These are phyloP conservation scores for Baryphthengus martii DNA, from an alignment of 2,113 vertebrate species.

Conservation along the genomic window DNA sequence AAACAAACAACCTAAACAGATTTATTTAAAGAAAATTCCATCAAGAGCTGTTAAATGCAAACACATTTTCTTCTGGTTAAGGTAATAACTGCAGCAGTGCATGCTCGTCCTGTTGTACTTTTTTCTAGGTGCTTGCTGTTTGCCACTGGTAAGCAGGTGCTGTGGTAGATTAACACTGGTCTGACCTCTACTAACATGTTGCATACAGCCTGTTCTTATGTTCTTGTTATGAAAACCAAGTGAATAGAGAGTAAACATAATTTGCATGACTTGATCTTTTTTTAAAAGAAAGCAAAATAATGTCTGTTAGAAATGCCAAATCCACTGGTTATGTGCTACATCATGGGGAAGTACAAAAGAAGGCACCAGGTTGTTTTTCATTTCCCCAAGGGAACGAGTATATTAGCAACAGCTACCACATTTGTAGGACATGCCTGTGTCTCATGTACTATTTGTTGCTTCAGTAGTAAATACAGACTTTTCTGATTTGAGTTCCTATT, in stretches of 20 bases:
- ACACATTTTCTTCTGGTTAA: background rate
- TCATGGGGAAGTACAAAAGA: background rate
- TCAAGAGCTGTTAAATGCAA: background rate
- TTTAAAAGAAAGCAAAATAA: background rate
- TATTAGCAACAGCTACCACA: background rate
- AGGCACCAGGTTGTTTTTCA: background rate
- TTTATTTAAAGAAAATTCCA: background rate
- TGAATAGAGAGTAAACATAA: background rate
- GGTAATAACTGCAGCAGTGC: background rate
- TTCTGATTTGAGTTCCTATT: background rate
- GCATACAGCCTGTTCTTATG: background rate
- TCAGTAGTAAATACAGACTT: background rate
- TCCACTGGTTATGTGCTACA: background rate
- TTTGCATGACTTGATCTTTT: background rate
- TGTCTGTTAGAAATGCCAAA: background rate
- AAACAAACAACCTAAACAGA: background rate
- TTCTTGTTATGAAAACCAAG: background rate
- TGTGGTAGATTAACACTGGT: background rate
- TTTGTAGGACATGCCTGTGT: background rate
- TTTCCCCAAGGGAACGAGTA: background rate
- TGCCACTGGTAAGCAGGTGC: background rate
- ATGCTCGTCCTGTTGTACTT: background rate
- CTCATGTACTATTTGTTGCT: background rate
- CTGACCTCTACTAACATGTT: background rate
- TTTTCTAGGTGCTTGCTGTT: background rate